Conservation (phyloP, 2,888 invertebrate genomes). For the Trisateles emortualis region DNA sequence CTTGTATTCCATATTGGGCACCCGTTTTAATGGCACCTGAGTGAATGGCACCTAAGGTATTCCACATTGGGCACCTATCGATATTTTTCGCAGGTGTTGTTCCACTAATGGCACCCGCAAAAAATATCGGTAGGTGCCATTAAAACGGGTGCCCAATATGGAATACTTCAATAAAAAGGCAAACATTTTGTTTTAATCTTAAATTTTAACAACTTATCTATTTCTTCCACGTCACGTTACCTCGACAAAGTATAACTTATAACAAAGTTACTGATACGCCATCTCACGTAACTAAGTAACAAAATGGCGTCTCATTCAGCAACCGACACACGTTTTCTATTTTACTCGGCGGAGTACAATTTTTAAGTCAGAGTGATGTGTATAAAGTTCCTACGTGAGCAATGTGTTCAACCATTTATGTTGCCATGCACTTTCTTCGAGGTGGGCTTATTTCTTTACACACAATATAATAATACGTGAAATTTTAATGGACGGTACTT, state of each 20-base stretch:
- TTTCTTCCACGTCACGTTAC: background rate
- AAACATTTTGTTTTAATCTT: too few species aligned
- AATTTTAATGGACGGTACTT: too few species aligned
- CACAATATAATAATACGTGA: background rate
- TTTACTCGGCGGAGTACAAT: conserved; percentile 60
- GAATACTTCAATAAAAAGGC: too few species aligned
- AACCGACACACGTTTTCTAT: conserved; percentile 63
- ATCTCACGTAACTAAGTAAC: conserved; percentile 41
- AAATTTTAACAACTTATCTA: too few species aligned
- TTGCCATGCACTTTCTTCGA: conserved; percentile 33
- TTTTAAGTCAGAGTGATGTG: conserved; percentile 64
- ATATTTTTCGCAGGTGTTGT: too few species aligned
- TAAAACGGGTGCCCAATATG: too few species aligned
- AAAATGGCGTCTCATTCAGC: conserved; percentile 37
- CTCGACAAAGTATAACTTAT: conserved; percentile 32
- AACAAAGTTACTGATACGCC: conserved; percentile 45
- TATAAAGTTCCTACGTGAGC: conserved; percentile 58
- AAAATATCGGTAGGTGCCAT: too few species aligned
- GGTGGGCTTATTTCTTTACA: conserved; percentile 19
- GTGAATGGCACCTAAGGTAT: too few species aligned
- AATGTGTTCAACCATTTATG: conserved; percentile 34
- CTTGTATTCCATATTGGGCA: too few species aligned
- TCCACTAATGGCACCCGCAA: too few species aligned
- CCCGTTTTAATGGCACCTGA: too few species aligned
- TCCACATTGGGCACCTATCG: too few species aligned